A percentile compares a stretch with the other conserved stretches of the same genome.
These are phyloP conservation scores for Rhinolophus ferrumequinum DNA, from an alignment of 2,113 vertebrate genomes.

Conservation along the genomic window DNA sequence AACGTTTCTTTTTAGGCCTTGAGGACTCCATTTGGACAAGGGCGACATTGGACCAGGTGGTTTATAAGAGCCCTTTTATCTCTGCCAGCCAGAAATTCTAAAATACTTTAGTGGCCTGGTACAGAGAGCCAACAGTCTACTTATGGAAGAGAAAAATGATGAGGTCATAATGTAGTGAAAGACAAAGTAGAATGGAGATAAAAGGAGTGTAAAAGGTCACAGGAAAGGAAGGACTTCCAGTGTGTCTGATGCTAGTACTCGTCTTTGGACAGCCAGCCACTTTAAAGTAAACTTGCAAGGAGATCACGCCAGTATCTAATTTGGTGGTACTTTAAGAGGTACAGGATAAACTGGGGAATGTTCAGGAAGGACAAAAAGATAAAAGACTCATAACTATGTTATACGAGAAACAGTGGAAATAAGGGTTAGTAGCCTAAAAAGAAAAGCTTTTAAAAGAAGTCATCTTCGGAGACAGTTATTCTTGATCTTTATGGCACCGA, in stretches of 20 bases:
- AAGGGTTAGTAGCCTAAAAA: background rate
- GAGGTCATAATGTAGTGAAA: background rate
- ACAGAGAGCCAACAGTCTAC: background rate
- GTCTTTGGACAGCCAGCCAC: background rate
- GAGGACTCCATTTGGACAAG: background rate
- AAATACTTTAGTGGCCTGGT: background rate
- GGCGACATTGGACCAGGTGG: background rate
- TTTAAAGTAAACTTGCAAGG: background rate
- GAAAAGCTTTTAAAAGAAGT: background rate
- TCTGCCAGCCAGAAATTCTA: background rate
- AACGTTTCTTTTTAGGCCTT: background rate
- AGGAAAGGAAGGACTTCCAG: background rate
- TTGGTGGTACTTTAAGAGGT: background rate
- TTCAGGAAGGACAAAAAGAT: background rate
- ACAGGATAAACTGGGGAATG: background rate
- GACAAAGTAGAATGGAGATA: background rate
- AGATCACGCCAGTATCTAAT: background rate
- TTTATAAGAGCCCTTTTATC: background rate
- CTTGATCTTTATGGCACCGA: background rate
- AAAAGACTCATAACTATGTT: background rate
- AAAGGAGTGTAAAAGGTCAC: background rate
- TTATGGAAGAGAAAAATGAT: background rate
- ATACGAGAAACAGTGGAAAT: background rate
- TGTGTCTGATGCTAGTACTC: background rate
- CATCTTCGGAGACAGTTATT: background rate